Evolutionary conservation across 1,140 invertebrate species (phyloP), one percentile per base, ranked within the genome.

Genomic region (Spodoptera frugiperda): DNA sequence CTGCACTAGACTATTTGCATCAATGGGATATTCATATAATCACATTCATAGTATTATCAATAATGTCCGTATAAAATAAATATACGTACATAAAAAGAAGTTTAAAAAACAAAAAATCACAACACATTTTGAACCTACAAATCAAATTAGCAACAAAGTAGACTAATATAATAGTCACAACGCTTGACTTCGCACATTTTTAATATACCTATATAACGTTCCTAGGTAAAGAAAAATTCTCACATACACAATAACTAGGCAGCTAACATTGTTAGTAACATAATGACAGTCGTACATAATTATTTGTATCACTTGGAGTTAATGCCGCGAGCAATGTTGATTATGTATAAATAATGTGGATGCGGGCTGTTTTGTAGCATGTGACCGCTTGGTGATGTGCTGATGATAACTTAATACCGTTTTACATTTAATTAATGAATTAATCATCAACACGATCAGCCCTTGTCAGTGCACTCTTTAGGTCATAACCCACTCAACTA

Each of bases 301-400:
- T 55, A 55, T 21, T 25, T 55, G 46, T 67, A 67, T 67, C 63
- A 9, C 39, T 67, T 48, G 8, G 2, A 67, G 39, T 39, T 49
- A 48, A 39, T 48, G 21, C 48, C 48, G 46, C 48, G 4, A 14
- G 15, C 21, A 67, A 51, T 67, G 63, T 67, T 53, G 25, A 70
- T 70, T 33, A 14, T 33, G 51, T 53, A 53, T 70, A 54, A 70
- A 54, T 53, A 70, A 53, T 54, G 51, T 12, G n/a, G 1, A 70
- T 70, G 67, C 67, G 67, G 48, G 67, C 53, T 51, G 15, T 67
- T 67, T 9, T 33, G 57, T 33, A 39, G 12, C 8, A n/a, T 17
- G 12, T 25, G n/a, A 39, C 6, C 0, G 8, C 33, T 39, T 39
- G 9, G 6, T 39, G 33, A 39, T 39, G 4, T 10, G 8, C n/a